These are phyloP conservation scores for Peromyscus polionotus DNA, from an alignment of 2,113 vertebrate species.

Conservation along the genomic window DNA sequence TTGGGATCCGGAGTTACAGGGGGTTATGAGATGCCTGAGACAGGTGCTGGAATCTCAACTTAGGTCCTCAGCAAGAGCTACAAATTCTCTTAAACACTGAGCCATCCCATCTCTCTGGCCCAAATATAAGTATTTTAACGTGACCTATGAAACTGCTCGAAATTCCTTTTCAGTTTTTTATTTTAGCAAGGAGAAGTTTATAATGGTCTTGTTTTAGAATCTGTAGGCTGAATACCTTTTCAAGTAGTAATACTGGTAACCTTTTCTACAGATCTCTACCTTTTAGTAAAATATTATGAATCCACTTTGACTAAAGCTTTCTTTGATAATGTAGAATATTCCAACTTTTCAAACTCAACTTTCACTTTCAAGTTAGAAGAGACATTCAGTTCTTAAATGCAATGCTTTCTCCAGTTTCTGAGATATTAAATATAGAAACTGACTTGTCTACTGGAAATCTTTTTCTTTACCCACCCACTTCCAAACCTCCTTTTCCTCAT, in stretches of 20 bases:
- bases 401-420: slow-evolving; percentile 32
- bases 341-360: slow-evolving; percentile 57
- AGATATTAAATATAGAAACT: neutral
- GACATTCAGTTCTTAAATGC: slow-evolving; percentile 39
- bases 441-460: neutral
- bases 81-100: neutral
- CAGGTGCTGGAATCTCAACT: neutral
- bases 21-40: neutral
- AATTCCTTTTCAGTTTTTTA: slow-evolving; percentile 57
- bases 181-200: slow-evolving; percentile 26
- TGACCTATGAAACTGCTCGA: slow-evolving; percentile 48
- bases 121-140: slow-evolving; percentile 3
- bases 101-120: neutral
- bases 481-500: neutral
- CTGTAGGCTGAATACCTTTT: neutral
- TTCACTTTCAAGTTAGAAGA: slow-evolving; percentile 64
- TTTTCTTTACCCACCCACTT: slow-evolving; percentile 7
- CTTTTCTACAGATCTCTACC: neutral
- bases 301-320: slow-evolving; percentile 34
- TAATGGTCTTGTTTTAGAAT: neutral
- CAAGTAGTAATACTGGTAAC: slow-evolving; percentile 29
- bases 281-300: slow-evolving; percentile 57
- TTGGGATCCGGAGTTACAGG: neutral
- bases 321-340: slow-evolving; percentile 8
- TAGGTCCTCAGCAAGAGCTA: neutral